These are phyloP conservation scores for Panagrolaimus sp. DNA, from an alignment of 1,140 invertebrate species.

Conservation along the genomic window DNA sequence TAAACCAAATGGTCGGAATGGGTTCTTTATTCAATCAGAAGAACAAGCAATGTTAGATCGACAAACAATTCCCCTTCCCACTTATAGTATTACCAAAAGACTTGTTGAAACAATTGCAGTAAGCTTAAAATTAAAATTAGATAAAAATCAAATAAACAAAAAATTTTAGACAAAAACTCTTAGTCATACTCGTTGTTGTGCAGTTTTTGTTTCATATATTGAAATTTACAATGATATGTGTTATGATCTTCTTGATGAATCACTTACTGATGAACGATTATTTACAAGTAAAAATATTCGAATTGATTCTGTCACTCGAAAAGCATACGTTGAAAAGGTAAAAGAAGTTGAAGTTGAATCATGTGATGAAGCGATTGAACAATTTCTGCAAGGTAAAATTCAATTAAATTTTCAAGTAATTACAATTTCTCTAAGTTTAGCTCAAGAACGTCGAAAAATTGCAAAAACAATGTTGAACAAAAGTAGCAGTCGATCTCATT, in stretches of 20 bases:
- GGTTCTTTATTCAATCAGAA: slow-evolving; percentile 38
- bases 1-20: slow-evolving; percentile 44
- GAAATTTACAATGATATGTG: slow-evolving; percentile 98
- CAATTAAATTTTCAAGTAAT: no score
- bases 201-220: slow-evolving; percentile 89
- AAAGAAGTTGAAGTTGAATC: slow-evolving; percentile 83
- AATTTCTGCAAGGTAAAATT: slow-evolving; percentile 33
- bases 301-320: slow-evolving; percentile 65
- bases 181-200: not conserved
- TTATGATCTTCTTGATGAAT: slow-evolving; percentile 85
- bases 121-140: no score
- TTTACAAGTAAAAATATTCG: slow-evolving; percentile 57
- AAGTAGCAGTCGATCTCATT: slow-evolving; percentile 86
- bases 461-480: slow-evolving; percentile 82
- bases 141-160: no score
- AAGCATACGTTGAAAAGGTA: slow-evolving; percentile 83
- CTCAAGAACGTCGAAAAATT: slow-evolving; percentile 76
- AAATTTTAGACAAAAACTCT: not conserved
- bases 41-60: slow-evolving; percentile 20
- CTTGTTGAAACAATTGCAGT: no score
- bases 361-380: slow-evolving; percentile 82
- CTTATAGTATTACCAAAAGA: no score
- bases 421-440: slow-evolving; percentile 55
- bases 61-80: no score
- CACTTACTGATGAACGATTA: slow-evolving; percentile 61